These are phyloP conservation scores for Rhabdomys dilectus DNA, from an alignment of 2,113 vertebrate genomes.

Conservation along the genomic window DNA sequence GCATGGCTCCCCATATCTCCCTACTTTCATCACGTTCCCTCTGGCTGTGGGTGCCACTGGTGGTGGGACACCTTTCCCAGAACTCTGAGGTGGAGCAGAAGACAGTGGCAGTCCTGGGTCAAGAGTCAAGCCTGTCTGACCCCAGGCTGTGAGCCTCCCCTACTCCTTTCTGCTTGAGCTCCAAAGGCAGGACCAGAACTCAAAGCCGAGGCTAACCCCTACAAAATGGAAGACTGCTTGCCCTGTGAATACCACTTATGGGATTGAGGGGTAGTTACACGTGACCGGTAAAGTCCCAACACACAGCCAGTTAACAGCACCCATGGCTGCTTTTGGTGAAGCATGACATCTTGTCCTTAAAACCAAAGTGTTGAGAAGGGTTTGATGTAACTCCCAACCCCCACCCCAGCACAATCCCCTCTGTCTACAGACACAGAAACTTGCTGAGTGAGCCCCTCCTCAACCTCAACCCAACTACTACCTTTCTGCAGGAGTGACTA, in stretches of 20 bases:
- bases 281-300: neutral
- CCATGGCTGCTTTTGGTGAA: neutral
- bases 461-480: neutral
- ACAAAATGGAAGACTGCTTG: neutral
- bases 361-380: neutral
- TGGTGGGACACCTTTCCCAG: neutral
- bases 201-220: neutral
- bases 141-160: neutral
- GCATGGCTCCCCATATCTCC: too few species aligned
- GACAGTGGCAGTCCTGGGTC: neutral
- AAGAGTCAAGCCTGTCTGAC: neutral
- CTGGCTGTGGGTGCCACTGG: neutral
- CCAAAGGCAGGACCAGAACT: neutral
- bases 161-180: neutral
- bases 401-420: neutral
- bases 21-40: too few species aligned
- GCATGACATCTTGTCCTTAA: neutral
- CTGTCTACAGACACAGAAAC: neutral
- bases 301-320: neutral
- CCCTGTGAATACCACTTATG: neutral
- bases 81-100: neutral
- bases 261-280: too few species aligned
- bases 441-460: neutral
- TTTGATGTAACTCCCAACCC: rapidly evolving
- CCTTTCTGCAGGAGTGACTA: neutral